Percentiles rank a stretch among this genome's conserved stretches.
These are phyloP conservation scores for Rhingia rostrata DNA, from an alignment of 2,888 invertebrate genomes.

Conservation along the genomic window DNA sequence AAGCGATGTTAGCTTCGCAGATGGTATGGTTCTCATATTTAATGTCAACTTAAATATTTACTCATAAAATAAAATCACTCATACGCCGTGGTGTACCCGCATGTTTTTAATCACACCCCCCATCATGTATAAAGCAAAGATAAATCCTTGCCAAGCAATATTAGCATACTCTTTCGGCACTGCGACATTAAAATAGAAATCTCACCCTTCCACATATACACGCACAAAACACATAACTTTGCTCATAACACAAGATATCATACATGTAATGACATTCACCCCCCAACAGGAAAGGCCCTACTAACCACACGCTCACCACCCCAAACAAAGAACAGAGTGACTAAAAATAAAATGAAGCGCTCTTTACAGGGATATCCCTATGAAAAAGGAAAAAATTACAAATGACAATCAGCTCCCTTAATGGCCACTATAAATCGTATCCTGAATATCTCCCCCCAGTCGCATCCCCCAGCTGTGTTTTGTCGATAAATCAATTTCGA, in stretches of 20 bases:
- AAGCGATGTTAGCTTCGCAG: conserved; percentile 13
- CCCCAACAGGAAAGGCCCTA: neutral
- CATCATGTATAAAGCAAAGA: conserved; percentile 26
- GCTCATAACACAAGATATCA: conserved; percentile 59
- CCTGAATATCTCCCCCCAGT: neutral
- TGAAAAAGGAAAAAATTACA: conserved; percentile 59
- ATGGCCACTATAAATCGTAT: conserved; percentile 79
- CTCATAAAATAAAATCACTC: conserved; percentile 47
- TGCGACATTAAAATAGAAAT: conserved; percentile 41
- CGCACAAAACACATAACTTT: conserved; percentile 36
- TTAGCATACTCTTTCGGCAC: conserved; percentile 58
- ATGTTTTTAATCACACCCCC: neutral
- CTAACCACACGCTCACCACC: conserved; percentile 41
- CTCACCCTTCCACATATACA: conserved; percentile 16
- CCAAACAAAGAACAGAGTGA: conserved; percentile 27
- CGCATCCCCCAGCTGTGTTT: conserved; percentile 57
- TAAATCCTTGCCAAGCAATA: conserved; percentile 62
- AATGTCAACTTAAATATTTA: conserved; percentile 52
- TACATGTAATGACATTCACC: conserved; percentile 65
- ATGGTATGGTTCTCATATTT: conserved; percentile 31
- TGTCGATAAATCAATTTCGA: conserved; percentile 75
- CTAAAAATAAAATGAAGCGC: conserved; percentile 48
- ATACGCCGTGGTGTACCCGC: conserved; percentile 47
- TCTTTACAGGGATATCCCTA: conserved; percentile 24
- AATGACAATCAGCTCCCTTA: conserved; percentile 79